phyloP scores from a whole-genome alignment of 2,797 vertebrate species.

The Podarcis lilfordi region DNA sequence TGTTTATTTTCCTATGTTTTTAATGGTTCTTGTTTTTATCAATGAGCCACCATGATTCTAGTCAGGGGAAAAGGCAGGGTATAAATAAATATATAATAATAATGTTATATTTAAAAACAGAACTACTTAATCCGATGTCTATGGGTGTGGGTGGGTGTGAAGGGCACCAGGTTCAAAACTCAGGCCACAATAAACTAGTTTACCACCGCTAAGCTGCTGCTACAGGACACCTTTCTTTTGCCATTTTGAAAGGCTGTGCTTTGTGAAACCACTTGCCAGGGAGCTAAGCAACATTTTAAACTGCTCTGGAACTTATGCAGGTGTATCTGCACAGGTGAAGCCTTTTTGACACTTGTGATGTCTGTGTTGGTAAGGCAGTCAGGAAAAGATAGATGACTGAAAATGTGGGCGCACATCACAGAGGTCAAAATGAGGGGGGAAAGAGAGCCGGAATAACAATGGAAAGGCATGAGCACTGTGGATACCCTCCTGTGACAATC shows the following conservation, averaged over 20 bases:
- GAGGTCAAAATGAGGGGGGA: background rate
- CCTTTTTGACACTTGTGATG: background rate
- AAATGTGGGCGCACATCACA: background rate
- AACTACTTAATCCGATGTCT: background rate
- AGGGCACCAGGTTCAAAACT: background rate
- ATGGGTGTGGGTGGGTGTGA: too few species aligned
- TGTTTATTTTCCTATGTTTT: too few species aligned
- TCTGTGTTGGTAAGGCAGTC: background rate
- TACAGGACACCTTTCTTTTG: background rate
- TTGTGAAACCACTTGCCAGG: background rate
- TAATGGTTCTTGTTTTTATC: too few species aligned
- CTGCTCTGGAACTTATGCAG: background rate
- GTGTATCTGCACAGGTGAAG: too few species aligned
- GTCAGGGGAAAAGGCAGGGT: too few species aligned
- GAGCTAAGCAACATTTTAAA: background rate
- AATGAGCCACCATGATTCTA: too few species aligned
- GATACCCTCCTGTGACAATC: background rate
- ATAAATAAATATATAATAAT: too few species aligned
- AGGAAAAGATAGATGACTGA: background rate
- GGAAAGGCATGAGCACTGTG: background rate
- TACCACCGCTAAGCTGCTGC: background rate
- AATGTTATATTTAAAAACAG: background rate
- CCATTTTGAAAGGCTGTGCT: background rate
- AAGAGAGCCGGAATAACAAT: background rate
- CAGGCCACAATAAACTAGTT: background rate